Base-by-base conservation (phyloP, 2,113 vertebrate genomes). In the Urocolius indicus region DNA sequence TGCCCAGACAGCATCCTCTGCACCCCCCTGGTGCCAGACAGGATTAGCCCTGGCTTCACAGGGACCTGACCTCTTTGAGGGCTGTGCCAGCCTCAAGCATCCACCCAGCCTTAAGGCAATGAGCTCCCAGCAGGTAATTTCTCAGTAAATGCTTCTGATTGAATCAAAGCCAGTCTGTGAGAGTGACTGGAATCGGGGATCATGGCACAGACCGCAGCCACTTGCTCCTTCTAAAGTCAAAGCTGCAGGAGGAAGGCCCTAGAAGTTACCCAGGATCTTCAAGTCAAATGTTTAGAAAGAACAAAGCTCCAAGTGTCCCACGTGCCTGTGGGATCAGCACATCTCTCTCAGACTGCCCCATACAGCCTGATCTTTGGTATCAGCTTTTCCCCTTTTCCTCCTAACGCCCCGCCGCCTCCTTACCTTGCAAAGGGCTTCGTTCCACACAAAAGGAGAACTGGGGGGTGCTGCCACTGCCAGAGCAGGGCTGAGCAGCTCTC, bases 321-420 rank as follows among this genome's bases (percentile, higher is more conserved):
- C 29, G 36, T 41, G 21, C 20, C 78, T 14, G 6, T n/a, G 29
- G 16, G 45, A 74, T 52, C 52, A 91, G 38, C 41, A 61, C 27
- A 9, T 46, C 19, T 76, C 63, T 88, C 51, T 63, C 84, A 67
- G 21, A 58, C 36, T 58, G 45, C 15, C 16, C 48, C 22, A 15
- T 24, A 22, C 6, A 55, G 32, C 41, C 63, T 10, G 6, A 66
- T 30, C 36, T 13, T 49, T 51, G 7, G 55, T 27, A 74, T 2
- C n/a, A 57, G 17, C 27, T 19, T 91, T 78, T 36, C 34, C 84
- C 63, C 32, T 5, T 14, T 49, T 67, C 23, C 65, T 62, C 61
- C 46, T 46, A 17, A 1, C 7, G 14, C 5, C 38, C 41, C 0
- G 0, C 7, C 6, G 21, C 21, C 10, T 49, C 29, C 82, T 83